A percentile compares a stretch with the other conserved stretches of the same genome.
phyloP scores from a whole-genome alignment of 2,797 vertebrate species.

The Xenops minutus region DNA sequence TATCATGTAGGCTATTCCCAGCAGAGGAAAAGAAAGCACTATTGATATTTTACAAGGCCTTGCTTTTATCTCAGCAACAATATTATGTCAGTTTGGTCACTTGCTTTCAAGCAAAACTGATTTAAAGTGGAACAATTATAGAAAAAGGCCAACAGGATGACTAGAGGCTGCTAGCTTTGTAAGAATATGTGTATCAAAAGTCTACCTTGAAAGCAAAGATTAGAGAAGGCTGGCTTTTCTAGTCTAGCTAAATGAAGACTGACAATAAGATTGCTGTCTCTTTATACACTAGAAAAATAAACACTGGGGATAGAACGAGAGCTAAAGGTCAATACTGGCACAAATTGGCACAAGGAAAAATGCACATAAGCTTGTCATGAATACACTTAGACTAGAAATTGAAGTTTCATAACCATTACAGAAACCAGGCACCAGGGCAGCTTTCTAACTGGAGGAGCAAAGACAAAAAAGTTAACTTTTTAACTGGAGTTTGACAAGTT shows the following conservation, averaged over 20 bases:
- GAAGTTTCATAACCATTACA: neutral
- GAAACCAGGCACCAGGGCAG: neutral
- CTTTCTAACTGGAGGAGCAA: neutral
- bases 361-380: neutral
- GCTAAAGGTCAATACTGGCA: conserved; percentile 30
- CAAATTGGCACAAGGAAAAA: neutral
- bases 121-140: neutral
- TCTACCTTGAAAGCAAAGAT: neutral
- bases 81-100: neutral
- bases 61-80: conserved; percentile 34
- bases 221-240: neutral
- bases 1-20: neutral
- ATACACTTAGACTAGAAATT: neutral
- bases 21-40: neutral
- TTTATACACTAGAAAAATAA: conserved; percentile 18
- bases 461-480: neutral
- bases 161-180: neutral
- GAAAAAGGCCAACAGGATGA: neutral
- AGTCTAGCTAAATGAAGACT: conserved; percentile 5
- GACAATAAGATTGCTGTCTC: conserved; percentile 16
- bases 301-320: neutral
- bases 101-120: neutral
- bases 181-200: neutral
- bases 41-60: neutral
- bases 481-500: neutral